These are phyloP conservation scores for Tragelaphus imberbis DNA, from an alignment of 2,113 vertebrate genomes.

Conservation along the genomic window DNA sequence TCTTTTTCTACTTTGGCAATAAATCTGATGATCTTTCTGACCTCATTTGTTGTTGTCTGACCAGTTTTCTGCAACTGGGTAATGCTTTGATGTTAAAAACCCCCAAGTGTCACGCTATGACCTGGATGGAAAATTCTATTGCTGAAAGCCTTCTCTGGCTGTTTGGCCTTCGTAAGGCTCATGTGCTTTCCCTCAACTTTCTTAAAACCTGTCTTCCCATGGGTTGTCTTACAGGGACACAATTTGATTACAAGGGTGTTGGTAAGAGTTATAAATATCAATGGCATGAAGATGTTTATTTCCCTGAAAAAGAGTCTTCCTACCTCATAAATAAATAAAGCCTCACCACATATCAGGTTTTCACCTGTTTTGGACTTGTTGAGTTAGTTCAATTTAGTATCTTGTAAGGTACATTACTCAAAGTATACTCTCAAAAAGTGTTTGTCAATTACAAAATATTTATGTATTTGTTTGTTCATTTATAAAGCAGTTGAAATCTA, in stretches of 20 bases:
- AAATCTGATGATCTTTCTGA: conserved; percentile 48
- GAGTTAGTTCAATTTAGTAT: neutral
- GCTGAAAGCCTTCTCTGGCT: neutral
- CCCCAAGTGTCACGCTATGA: neutral
- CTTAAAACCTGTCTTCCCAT: neutral
- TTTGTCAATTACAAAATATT: neutral
- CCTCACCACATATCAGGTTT: neutral
- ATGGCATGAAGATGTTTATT: neutral
- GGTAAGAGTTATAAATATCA: neutral
- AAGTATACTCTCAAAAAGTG: neutral
- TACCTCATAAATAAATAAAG: neutral
- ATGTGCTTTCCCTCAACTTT: neutral
- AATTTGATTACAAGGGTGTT: neutral
- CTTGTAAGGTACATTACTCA: neutral
- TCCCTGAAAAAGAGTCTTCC: neutral
- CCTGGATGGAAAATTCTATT: neutral
- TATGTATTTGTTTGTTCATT: neutral
- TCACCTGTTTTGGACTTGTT: neutral
- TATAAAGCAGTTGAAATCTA: neutral
- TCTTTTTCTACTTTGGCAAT: neutral
- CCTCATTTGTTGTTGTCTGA: neutral
- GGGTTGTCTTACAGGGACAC: neutral
- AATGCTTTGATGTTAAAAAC: conserved; percentile 23
- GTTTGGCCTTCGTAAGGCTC: neutral
- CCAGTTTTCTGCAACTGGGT: conserved; percentile 15